These are phyloP conservation scores for Numida meleagris DNA, from an alignment of 2,113 vertebrate species.

Conservation along the genomic window DNA sequence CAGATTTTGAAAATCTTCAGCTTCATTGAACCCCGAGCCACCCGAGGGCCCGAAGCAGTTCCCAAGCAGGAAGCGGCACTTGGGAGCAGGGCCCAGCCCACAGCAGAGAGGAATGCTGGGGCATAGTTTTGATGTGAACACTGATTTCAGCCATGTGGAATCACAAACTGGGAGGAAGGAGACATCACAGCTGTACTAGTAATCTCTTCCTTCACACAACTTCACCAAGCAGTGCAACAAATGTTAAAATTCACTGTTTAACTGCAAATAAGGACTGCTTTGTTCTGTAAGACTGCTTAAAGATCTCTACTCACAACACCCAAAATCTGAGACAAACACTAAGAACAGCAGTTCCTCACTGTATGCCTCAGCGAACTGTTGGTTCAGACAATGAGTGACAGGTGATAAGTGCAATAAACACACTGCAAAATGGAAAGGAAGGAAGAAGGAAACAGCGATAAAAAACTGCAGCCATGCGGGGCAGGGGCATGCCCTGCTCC, in stretches of 20 bases:
- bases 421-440: not conserved
- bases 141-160: not conserved
- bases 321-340: not conserved
- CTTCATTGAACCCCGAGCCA: fast-evolving
- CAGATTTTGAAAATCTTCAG: not conserved
- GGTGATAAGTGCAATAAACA: not conserved
- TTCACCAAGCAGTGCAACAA: not conserved
- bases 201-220: not conserved
- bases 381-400: not conserved
- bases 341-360: not conserved
- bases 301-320: not conserved
- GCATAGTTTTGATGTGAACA: not conserved
- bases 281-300: not conserved
- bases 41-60: fast-evolving
- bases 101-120: not conserved
- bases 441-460: not conserved
- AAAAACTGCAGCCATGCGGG: not conserved
- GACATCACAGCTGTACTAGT: not conserved
- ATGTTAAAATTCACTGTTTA: not conserved
- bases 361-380: not conserved
- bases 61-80: not conserved
- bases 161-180: not conserved
- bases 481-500: not conserved
- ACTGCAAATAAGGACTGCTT: not conserved
- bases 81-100: not conserved